phyloP scores from a whole-genome alignment of 2,888 invertebrate genomes.

The Macropis europaea region DNA sequence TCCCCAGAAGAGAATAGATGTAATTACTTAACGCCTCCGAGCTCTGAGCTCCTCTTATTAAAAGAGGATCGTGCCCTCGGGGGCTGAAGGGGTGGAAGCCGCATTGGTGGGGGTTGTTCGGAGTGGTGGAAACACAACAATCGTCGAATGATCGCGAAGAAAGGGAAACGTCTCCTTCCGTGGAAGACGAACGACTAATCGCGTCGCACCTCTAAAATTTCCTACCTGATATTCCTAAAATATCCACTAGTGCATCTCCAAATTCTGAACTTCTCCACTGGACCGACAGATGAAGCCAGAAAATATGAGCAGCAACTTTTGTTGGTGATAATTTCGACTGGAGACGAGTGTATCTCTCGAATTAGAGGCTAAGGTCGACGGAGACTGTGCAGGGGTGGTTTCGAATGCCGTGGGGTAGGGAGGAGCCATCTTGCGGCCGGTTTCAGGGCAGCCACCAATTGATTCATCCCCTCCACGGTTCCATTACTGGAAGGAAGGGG shows the following conservation, averaged over 20 bases:
- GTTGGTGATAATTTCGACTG: constrained; percentile 2
- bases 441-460: constrained; percentile 77
- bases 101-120: constrained; percentile 61
- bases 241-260: neutral
- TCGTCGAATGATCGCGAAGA: constrained; percentile 45
- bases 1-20: constrained; percentile 79
- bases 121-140: constrained; percentile 48
- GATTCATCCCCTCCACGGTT: constrained; percentile 76
- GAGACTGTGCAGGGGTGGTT: constrained; percentile 67
- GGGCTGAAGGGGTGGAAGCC: constrained; percentile 67
- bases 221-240: neutral
- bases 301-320: too few relatives aligned
- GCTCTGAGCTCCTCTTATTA: constrained; percentile 74
- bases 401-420: constrained; percentile 66
- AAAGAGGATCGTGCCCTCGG: constrained; percentile 77
- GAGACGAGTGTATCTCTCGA: constrained; percentile 26
- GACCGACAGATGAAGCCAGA: too few relatives aligned
- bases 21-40: constrained; percentile 80
- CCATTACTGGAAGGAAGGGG: constrained; percentile 61
- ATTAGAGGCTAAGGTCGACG: constrained; percentile 48
- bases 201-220: neutral
- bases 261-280: too few relatives aligned
- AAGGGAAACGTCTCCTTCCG: constrained; percentile 44
- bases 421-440: constrained; percentile 80
- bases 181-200: constrained; percentile 9